These are phyloP conservation scores for Spinus olivaceus DNA, from an alignment of 2,797 vertebrate genomes.

Conservation along the genomic window DNA sequence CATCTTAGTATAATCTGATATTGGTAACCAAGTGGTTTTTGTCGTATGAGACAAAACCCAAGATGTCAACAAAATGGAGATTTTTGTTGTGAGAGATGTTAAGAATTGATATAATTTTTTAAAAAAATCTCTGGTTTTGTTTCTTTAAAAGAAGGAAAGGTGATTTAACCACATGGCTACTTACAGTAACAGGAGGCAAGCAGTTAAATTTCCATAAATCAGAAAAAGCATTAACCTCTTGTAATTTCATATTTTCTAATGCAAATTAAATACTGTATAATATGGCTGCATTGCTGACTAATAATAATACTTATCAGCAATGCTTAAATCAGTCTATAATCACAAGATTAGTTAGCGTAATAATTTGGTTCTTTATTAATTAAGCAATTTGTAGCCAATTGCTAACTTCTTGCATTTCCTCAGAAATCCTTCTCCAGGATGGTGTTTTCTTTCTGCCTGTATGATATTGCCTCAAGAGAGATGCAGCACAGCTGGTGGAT, in stretches of 20 bases:
- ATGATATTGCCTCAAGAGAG: background rate
- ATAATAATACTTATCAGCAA: background rate
- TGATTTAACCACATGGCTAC: background rate
- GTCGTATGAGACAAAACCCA: background rate
- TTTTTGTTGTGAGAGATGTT: background rate
- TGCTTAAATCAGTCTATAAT: background rate
- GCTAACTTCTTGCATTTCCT: background rate
- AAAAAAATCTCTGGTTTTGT: background rate
- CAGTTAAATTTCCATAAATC: background rate
- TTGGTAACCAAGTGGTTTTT: background rate
- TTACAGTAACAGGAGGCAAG: background rate
- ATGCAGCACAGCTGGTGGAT: background rate
- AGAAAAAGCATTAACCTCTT: background rate
- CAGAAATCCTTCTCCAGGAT: background rate
- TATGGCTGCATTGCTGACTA: background rate
- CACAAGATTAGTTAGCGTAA: background rate
- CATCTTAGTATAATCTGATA: background rate
- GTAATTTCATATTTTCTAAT: background rate
- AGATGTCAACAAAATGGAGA: background rate
- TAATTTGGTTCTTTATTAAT: background rate
- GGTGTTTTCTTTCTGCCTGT: background rate
- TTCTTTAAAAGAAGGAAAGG: background rate
- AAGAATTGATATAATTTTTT: background rate
- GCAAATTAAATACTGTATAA: background rate
- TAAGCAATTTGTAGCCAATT: slow-evolving; percentile 17